A percentile compares a stretch with the other conserved stretches of the same genome.
These are phyloP conservation scores for Scaptomyza montana DNA, from an alignment of 1,140 invertebrate species.

Conservation along the genomic window DNA sequence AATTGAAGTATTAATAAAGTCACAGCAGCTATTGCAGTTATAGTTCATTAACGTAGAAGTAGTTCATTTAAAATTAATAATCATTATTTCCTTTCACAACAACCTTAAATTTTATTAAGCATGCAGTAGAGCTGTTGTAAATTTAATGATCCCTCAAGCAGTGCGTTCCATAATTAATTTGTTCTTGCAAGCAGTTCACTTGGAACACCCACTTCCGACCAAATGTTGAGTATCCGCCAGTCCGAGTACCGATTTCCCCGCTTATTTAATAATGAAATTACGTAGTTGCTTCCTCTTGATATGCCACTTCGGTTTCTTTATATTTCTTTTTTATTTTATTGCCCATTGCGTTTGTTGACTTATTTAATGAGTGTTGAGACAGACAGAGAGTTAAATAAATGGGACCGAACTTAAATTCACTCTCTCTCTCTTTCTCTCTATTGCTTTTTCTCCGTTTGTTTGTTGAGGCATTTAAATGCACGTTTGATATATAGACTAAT, in stretches of 20 bases:
- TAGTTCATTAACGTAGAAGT: no score
- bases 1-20: no score
- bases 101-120: background rate
- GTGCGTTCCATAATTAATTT: slow-evolving; percentile 40
- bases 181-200: background rate
- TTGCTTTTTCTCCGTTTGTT: slow-evolving; percentile 9
- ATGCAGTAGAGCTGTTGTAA: slow-evolving; percentile 11
- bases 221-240: background rate
- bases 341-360: slow-evolving; percentile 51
- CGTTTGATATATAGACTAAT: slow-evolving; percentile 68
- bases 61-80: background rate
- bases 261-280: slow-evolving; percentile 78
- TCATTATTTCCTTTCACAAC: background rate
- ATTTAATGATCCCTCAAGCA: slow-evolving; percentile 27
- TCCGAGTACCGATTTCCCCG: slow-evolving; percentile 12
- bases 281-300: slow-evolving; percentile 54
- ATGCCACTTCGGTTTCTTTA: slow-evolving; percentile 17
- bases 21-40: no score
- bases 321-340: slow-evolving; percentile 30
- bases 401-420: slow-evolving; percentile 68
- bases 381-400: slow-evolving; percentile 58
- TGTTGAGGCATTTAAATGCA: slow-evolving; percentile 46
- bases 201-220: background rate
- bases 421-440: background rate
- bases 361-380: slow-evolving; percentile 65